A percentile compares a stretch with the other conserved stretches of the same genome.
Evolutionary conservation across 2,797 vertebrate species (phyloP).

Genomic region (Spinus olivaceus): DNA sequence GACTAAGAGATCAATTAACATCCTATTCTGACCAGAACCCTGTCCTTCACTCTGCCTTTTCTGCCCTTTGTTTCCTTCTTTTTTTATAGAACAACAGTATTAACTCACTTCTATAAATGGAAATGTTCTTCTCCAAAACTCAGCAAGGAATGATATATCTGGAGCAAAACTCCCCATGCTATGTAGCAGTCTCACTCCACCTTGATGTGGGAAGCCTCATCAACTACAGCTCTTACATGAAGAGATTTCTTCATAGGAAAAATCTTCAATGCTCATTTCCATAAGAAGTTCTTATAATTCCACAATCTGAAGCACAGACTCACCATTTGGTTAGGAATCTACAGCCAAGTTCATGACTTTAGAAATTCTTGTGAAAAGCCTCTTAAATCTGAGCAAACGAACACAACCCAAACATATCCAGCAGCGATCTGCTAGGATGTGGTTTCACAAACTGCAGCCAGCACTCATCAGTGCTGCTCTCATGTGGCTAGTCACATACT

Average conservation of each 20-base stretch:
- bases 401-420: neutral
- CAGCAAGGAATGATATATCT: neutral
- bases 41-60: neutral
- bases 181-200: neutral
- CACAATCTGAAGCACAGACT: conserved; percentile 4
- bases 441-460: neutral
- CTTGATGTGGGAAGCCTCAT: neutral
- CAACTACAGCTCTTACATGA: neutral
- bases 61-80: neutral
- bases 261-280: accelerated
- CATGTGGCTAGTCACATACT: neutral
- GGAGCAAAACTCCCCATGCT: neutral
- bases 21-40: neutral
- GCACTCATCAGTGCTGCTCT: neutral
- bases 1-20: neutral
- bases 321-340: neutral
- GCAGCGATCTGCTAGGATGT: neutral
- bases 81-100: neutral
- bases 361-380: neutral
- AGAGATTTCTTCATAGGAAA: neutral
- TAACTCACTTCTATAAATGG: neutral
- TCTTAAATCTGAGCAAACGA: neutral
- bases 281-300: neutral
- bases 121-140: neutral
- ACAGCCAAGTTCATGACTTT: neutral